These are phyloP conservation scores for Eptesicus fuscus DNA, from an alignment of 2,113 vertebrate species.

Conservation along the genomic window DNA sequence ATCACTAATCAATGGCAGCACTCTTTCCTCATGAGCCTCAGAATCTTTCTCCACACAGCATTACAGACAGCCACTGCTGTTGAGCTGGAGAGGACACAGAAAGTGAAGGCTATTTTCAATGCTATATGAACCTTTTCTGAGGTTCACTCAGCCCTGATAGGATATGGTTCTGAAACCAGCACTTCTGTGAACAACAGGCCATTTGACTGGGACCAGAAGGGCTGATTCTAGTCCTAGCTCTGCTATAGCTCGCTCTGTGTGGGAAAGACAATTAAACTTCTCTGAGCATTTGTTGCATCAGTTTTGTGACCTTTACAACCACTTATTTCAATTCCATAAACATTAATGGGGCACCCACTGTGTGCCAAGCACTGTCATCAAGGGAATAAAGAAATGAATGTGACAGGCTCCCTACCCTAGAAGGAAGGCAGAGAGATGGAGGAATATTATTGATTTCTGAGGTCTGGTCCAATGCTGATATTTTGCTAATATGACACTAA, in stretches of 20 bases:
- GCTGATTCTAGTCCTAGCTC: not conserved
- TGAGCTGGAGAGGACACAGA: not conserved
- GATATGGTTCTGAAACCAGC: not conserved
- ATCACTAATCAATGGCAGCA: not conserved
- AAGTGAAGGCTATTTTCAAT: not conserved
- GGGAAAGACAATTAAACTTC: not conserved
- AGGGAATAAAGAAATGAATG: not conserved
- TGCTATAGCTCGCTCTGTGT: not conserved
- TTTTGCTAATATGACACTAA: not conserved
- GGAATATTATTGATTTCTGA: conserved; percentile 2
- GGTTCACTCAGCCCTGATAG: not conserved
- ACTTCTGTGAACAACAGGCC: not conserved
- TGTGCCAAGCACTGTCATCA: not conserved
- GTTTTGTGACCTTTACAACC: conserved; percentile 10
- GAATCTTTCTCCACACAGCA: not conserved
- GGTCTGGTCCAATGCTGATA: not conserved
- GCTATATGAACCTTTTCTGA: not conserved
- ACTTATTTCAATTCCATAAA: not conserved
- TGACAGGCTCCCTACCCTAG: not conserved
- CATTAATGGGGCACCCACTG: not conserved
- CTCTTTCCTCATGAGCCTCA: not conserved
- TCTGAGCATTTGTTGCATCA: not conserved
- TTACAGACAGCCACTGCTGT: not conserved
- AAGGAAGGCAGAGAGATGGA: not conserved
- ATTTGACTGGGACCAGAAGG: not conserved